Evolutionary conservation across 2,113 vertebrate species (phyloP).

Genomic region (Muntiacus reevesi): DNA sequence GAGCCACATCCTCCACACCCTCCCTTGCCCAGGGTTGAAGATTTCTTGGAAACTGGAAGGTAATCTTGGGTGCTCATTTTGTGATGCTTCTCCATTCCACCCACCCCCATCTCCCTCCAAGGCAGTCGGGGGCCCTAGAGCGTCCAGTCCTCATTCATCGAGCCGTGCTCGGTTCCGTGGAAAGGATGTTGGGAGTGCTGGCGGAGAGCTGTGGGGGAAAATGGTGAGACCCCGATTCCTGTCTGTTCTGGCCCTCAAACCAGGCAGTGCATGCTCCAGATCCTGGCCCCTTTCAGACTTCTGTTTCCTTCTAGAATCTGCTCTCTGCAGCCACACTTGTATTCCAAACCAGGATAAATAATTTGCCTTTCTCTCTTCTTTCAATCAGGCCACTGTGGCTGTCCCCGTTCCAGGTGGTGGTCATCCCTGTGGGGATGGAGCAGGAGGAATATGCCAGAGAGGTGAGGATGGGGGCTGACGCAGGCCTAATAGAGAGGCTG

Average conservation of each 20-base stretch:
- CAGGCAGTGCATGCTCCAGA: not conserved
- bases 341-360: not conserved
- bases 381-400: slow-evolving; percentile 91
- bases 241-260: not conserved
- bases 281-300: not conserved
- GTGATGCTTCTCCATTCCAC: not conserved
- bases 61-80: too few species aligned
- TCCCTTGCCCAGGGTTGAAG: not conserved
- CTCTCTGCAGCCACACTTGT: not conserved
- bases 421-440: slow-evolving; percentile 86
- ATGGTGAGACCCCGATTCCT: slow-evolving; percentile 82
- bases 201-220: slow-evolving; percentile 90
- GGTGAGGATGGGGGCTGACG: slow-evolving; percentile 71
- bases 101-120: not conserved
- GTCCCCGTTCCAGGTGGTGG: slow-evolving; percentile 89
- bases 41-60: not conserved
- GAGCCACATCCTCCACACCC: not conserved
- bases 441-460: slow-evolving; percentile 84
- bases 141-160: slow-evolving; percentile 92
- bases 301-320: not conserved
- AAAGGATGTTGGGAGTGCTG: slow-evolving; percentile 91
- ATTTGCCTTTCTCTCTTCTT: not conserved
- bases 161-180: slow-evolving; percentile 92
- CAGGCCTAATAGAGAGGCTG: not conserved
- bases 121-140: slow-evolving; percentile 47